Evolutionary conservation across 1,140 invertebrate genomes (phyloP), one percentile per base, ranked within the genome.

Genomic region (Monomorium pharaonis): DNA sequence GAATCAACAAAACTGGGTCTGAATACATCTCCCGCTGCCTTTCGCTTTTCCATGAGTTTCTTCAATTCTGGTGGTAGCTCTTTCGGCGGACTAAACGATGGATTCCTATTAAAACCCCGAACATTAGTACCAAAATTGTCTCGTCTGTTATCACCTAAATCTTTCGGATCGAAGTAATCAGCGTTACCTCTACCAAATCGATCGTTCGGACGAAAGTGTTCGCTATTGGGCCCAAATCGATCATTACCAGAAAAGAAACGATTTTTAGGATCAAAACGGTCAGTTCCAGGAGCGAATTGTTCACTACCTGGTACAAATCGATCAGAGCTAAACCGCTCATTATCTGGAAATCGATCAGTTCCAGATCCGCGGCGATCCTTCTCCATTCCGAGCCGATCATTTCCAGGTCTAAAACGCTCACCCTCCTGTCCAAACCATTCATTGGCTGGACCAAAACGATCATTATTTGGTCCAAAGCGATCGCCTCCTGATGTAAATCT

Each of bases 21-120:
- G 12, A 95, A 95, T 9, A 93, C 93, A 69, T 95, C 92, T 47
- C 92, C 86, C 5, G 93, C 93, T 21, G 92, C 90, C 81, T 88
- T 92, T 44, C 94, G 92, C 83, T 95, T 95, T 49, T 94, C 94
- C 94, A 95, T 95, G 0, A 95, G 90, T 60, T 94, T 95, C 27
- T 93, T 92, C 14, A 95, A 63, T 76, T 95, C 95, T 27, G 94
- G 93, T 9, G 94, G 42, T 21, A 95, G 78, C 56, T 92, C 90
- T 49, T 90, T 88, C 7, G 91, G 1, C 3, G 83, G 47, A 51
- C 81, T 87, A 10, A 92, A 94, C 10, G 91, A 78, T 86, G 86
- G 86, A 67, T 80, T 91, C 69, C 89, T 87, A 21, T 49, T 80
- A 16, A 91, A 88, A 21, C 63, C 44, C 5, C 92, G 85, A 33